Evolutionary conservation across 2,797 vertebrate species (phyloP).

Genomic region (Propithecus deckenii): DNA sequence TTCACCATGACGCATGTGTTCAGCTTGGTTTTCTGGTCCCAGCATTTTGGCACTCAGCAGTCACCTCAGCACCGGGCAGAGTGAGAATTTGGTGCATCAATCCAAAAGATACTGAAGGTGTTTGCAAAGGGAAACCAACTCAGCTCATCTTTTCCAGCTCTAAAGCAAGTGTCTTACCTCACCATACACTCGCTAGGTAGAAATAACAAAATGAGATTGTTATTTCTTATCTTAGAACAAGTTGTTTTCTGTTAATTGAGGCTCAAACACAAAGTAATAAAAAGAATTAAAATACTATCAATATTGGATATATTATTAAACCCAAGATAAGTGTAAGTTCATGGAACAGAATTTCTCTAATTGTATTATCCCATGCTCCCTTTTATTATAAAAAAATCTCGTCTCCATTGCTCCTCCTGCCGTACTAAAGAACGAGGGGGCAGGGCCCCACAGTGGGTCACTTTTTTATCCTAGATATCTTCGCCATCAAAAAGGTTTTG

Average conservation of each 20-base stretch:
- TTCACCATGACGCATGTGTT: neutral
- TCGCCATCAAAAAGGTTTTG: neutral
- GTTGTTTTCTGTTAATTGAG: neutral
- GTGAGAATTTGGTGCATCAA: neutral
- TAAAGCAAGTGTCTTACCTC: neutral
- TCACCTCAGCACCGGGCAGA: neutral
- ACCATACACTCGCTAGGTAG: neutral
- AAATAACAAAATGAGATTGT: neutral
- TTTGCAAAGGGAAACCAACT: constrained; percentile 55
- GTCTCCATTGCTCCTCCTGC: neutral
- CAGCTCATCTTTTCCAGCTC: neutral
- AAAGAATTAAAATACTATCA: constrained; percentile 28
- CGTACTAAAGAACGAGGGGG: neutral
- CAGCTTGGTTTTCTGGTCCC: neutral
- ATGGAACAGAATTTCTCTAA: neutral
- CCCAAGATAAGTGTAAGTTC: neutral
- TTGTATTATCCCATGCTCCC: neutral
- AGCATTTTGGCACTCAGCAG: constrained; percentile 46
- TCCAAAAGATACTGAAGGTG: constrained; percentile 66
- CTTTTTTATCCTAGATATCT: neutral
- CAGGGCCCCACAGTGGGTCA: neutral
- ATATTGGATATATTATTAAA: neutral
- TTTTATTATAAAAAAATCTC: neutral
- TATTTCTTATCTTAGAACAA: neutral
- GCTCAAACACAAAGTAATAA: neutral